Evolutionary conservation across 2,888 invertebrate species (phyloP).

Genomic region (Xestoiulus laeticollis): DNA sequence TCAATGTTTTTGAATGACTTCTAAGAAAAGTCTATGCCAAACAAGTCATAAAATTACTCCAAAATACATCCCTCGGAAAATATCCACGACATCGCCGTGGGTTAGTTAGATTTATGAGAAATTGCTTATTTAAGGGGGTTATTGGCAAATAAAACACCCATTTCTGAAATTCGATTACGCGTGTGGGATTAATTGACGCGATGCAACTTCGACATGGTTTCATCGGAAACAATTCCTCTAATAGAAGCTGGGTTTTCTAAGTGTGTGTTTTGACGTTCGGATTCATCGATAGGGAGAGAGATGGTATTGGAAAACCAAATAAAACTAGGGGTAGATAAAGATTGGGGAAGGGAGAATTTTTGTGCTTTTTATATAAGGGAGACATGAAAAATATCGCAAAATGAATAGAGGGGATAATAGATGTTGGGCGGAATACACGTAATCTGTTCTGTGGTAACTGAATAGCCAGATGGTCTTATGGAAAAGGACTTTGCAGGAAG

Average conservation of each 20-base stretch:
- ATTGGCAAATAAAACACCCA: background rate
- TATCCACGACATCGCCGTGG: no score
- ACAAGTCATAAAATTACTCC: no score
- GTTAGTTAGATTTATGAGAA: no score
- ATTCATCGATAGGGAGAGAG: background rate
- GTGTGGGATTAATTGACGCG: background rate
- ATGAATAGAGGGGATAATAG: constrained; percentile 29
- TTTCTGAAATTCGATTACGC: background rate
- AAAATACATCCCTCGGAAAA: no score
- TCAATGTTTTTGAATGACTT: no score
- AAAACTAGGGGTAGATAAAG: constrained; percentile 25
- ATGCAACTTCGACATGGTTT: background rate
- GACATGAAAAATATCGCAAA: constrained; percentile 18
- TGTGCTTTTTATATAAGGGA: background rate
- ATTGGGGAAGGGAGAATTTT: background rate
- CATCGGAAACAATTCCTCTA: background rate
- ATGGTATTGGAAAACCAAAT: background rate
- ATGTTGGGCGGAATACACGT: constrained; percentile 3
- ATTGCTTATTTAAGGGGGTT: background rate
- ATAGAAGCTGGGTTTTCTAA: background rate
- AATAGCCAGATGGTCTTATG: constrained; percentile 34
- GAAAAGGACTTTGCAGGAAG: background rate
- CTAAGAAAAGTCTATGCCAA: no score
- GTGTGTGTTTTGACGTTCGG: background rate
- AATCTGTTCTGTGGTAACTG: constrained; percentile 13